Evolutionary conservation across 2,113 vertebrate species (phyloP), one percentile per base, ranked within the genome.

Genomic region (Gambusia affinis): DNA sequence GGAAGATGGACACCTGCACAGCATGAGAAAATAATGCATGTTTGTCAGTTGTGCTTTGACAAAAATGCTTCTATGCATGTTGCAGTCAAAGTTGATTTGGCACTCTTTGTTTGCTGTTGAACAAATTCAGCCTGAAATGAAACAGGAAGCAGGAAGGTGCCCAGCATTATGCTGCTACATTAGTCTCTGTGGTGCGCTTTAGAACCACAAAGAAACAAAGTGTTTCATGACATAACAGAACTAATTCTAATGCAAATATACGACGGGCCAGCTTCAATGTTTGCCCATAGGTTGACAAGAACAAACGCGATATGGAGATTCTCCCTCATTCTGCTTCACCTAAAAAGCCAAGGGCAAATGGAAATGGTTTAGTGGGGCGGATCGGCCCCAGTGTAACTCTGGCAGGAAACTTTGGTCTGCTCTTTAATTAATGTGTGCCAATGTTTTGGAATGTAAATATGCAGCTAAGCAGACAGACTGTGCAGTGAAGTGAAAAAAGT

Each of bases 191-290:
- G 67, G 83, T 90, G 39, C 3, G 14, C 14, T 14, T 86, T 68
- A 75, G 64, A 75, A 72, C 67, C 64, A 39, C 39, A 67, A 71
- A 66, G 70, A 82, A 85, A 80, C 24, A 78, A 85, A 73, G 62
- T 39, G 76, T 35, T 91, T 88, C 60, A 79, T 60, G 67, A 87
- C 69, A 73, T 75, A 66, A 68, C 73, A 75, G 67, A 66, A 81
- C 66, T 83, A 89, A 93, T 93, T 94, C 88, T 75, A 79, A 92
- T 92, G 90, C 87, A 93, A 93, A 93, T 91, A 83, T 89, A 87
- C 88, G 87, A 90, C 84, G 79, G 87, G 8, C 24, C 75, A 44
- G 72, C 65, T 85, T 84, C 75, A 88, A 74, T 60, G 67, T 85
- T 80, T 81, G 88, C 90, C 84, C 87, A 90, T 88, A 90, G 88